phyloP scores from a whole-genome alignment of 2,797 vertebrate species.

The Catostomus latipinnis region DNA sequence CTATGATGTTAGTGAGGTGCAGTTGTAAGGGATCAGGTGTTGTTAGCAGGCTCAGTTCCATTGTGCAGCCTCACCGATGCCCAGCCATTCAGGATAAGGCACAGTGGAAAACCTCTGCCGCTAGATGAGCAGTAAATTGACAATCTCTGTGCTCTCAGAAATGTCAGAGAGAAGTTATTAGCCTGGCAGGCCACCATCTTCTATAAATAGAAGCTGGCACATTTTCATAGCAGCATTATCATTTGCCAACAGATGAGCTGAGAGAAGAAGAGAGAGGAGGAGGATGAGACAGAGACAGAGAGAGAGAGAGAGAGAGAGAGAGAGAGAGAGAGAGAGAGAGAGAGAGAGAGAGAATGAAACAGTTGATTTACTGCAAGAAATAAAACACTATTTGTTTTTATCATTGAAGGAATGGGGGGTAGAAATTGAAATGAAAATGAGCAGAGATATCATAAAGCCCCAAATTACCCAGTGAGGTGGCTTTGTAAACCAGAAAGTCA shows the following conservation, averaged over 20 bases:
- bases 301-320: conserved; percentile 27
- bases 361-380: conserved; percentile 65
- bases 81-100: conserved; percentile 48
- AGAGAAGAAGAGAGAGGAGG: conserved; percentile 36
- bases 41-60: conserved; percentile 43
- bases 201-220: conserved; percentile 75
- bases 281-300: too few species aligned
- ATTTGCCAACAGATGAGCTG: conserved; percentile 72
- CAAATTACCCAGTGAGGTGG: conserved; percentile 62
- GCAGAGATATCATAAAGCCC: conserved; percentile 56
- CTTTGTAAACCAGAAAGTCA: conserved; percentile 67
- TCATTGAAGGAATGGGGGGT: conserved; percentile 68
- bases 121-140: conserved; percentile 62
- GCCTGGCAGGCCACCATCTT: conserved; percentile 61
- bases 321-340: conserved; percentile 36
- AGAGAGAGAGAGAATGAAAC: conserved; percentile 61
- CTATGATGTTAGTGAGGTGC: conserved; percentile 29
- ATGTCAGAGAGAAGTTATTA: conserved; percentile 74
- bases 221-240: conserved; percentile 73
- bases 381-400: conserved; percentile 75
- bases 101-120: conserved; percentile 45
- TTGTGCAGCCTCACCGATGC: conserved; percentile 41
- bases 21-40: conserved; percentile 47
- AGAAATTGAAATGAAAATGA: conserved; percentile 68
- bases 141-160: conserved; percentile 65